A percentile compares a stretch with the other conserved stretches of the same genome.
Conservation (phyloP, 2,888 invertebrate genomes). For the Chalcis sispes region DNA sequence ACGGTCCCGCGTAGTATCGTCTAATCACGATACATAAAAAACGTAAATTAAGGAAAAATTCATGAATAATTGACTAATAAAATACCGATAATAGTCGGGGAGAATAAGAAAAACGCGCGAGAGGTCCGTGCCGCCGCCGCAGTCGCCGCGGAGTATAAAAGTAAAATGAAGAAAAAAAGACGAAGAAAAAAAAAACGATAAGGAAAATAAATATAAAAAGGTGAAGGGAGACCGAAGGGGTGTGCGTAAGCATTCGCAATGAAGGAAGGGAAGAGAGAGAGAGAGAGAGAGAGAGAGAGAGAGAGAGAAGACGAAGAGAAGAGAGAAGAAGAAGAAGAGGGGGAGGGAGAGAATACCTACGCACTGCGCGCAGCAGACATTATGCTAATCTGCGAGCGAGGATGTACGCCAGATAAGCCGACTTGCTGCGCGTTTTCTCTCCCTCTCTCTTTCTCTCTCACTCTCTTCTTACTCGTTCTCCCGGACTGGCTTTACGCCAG, state of each 20-base stretch:
- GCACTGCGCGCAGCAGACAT: conserved; percentile 71
- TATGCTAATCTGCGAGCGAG: conserved; percentile 75
- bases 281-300: too few species aligned
- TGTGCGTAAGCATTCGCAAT: conserved; percentile 16
- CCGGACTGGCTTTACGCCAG: too few species aligned
- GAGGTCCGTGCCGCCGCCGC: too few species aligned
- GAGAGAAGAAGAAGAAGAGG: background rate
- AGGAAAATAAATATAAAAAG: background rate
- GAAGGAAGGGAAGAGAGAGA: background rate
- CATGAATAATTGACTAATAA: too few species aligned
- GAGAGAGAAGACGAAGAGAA: background rate
- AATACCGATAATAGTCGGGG: too few species aligned
- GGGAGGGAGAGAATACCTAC: conserved; percentile 65
- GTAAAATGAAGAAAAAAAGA: too few species aligned
- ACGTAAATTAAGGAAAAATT: too few species aligned
- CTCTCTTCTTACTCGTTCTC: too few species aligned
- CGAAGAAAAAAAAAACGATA: background rate
- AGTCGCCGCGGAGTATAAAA: too few species aligned
- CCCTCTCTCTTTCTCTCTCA: conserved; percentile 32
- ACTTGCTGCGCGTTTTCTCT: conserved; percentile 36
- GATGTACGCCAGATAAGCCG: conserved; percentile 75
- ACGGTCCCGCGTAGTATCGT: too few species aligned
- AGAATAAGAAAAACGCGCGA: too few species aligned
- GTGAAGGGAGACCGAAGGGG: background rate
- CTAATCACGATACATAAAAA: too few species aligned